These are phyloP conservation scores for Omphaloscelis lunosa DNA, from an alignment of 2,888 invertebrate genomes.

Conservation along the genomic window DNA sequence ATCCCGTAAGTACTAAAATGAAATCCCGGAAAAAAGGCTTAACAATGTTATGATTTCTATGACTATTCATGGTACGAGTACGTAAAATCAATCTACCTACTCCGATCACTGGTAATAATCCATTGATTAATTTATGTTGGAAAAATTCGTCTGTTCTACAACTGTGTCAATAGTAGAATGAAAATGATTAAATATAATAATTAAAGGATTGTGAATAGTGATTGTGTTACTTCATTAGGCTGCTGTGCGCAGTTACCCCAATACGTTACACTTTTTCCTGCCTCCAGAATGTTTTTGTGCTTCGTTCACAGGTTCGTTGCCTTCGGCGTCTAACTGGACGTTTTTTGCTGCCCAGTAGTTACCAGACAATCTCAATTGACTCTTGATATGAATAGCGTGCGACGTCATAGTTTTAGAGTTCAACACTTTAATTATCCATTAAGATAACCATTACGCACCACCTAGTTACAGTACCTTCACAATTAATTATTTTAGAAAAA, in stretches of 20 bases:
- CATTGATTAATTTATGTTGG: not conserved
- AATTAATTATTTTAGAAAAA: not conserved
- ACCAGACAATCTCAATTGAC: conserved; percentile 27
- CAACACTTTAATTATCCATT: conserved; percentile 25
- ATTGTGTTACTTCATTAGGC: not conserved
- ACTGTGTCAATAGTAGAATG: not conserved
- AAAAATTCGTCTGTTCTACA: not conserved
- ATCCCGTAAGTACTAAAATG: too few species aligned
- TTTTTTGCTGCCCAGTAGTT: conserved; percentile 74
- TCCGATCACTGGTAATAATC: too few species aligned
- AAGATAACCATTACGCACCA: not conserved
- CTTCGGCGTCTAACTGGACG: conserved; percentile 84
- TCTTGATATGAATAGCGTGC: conserved; percentile 71
- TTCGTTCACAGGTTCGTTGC: conserved; percentile 82
- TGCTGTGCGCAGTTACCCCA: conserved; percentile 25
- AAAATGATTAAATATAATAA: not conserved
- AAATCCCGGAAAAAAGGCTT: too few species aligned
- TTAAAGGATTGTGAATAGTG: not conserved
- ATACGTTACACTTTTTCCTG: conserved; percentile 72
- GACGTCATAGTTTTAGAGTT: conserved; percentile 74
- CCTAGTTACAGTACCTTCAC: not conserved
- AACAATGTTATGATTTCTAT: too few species aligned
- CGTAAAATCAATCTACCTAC: too few species aligned
- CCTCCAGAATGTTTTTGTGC: conserved; percentile 80
- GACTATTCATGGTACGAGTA: too few species aligned